These are phyloP conservation scores for Coregonus suidteri DNA, from an alignment of 2,797 vertebrate species.

Conservation along the genomic window DNA sequence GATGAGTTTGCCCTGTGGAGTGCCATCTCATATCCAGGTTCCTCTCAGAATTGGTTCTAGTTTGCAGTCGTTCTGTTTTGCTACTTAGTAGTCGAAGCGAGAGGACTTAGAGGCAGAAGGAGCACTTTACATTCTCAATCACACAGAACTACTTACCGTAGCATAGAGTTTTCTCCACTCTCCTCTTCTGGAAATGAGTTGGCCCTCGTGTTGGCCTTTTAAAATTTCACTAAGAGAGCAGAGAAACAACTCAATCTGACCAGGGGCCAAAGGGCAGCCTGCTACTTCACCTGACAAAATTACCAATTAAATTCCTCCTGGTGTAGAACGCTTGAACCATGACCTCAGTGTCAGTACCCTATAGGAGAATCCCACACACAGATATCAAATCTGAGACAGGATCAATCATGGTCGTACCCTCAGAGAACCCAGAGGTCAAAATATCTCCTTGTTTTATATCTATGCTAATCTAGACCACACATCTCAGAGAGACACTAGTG, in stretches of 20 bases:
- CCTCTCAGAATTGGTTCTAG: neutral
- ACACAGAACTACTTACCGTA: neutral
- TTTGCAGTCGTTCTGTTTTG: neutral
- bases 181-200: constrained; percentile 26
- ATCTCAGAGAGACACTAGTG: neutral
- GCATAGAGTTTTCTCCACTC: neutral
- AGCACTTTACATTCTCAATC: neutral
- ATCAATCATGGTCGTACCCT: constrained; percentile 49
- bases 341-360: constrained; percentile 32
- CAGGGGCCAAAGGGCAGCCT: constrained; percentile 52
- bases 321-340: constrained; percentile 36
- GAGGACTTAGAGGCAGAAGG: neutral
- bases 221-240: constrained; percentile 43
- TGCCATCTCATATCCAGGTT: neutral
- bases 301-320: constrained; percentile 52
- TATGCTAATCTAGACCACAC: neutral
- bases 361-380: constrained; percentile 34
- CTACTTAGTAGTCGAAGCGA: neutral
- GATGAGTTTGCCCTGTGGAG: neutral
- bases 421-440: neutral
- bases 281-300: constrained; percentile 60
- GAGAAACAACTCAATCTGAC: constrained; percentile 28
- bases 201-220: constrained; percentile 24
- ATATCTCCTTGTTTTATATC: neutral
- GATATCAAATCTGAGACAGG: constrained; percentile 46